A percentile compares a stretch with the other conserved stretches of the same genome.
These are phyloP conservation scores for Cyprinodon variegatus DNA, from an alignment of 2,113 vertebrate genomes.

Conservation along the genomic window DNA sequence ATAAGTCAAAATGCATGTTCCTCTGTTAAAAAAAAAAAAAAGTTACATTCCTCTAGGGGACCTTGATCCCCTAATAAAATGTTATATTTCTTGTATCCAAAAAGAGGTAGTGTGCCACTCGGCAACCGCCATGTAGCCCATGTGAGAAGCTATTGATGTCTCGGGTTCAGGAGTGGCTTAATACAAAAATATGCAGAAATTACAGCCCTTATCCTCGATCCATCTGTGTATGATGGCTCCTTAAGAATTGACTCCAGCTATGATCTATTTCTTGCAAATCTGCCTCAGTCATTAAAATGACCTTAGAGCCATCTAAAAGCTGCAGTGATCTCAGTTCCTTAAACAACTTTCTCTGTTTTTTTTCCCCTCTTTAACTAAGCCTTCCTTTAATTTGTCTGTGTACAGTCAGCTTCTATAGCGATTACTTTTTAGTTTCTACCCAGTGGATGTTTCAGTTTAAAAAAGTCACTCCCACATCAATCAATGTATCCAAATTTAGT, in stretches of 20 bases:
- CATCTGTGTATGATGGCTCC: no score
- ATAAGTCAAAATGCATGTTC: slow-evolving; percentile 13
- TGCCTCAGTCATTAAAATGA: no score
- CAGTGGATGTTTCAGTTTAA: no score
- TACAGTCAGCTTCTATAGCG: not conserved
- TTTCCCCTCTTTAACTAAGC: not conserved
- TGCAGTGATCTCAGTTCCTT: not conserved
- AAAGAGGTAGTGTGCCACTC: not conserved
- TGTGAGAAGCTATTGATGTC: not conserved
- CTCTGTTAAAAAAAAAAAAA: not conserved
- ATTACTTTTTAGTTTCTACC: no score
- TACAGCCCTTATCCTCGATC: no score
- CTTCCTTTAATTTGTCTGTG: not conserved
- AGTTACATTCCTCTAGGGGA: not conserved
- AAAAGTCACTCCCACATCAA: no score
- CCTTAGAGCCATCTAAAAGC: no score
- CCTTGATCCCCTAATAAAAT: not conserved
- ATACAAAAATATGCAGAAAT: not conserved
- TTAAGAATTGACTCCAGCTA: no score
- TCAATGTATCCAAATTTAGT: no score
- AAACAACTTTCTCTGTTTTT: not conserved
- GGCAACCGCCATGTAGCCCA: not conserved
- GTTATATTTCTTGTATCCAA: not conserved
- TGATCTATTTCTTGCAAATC: no score
- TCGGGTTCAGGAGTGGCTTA: not conserved